Evolutionary conservation across 2,888 invertebrate genomes (phyloP), one percentile per base, ranked within the genome.

Genomic region (Tetropium fuscum): DNA sequence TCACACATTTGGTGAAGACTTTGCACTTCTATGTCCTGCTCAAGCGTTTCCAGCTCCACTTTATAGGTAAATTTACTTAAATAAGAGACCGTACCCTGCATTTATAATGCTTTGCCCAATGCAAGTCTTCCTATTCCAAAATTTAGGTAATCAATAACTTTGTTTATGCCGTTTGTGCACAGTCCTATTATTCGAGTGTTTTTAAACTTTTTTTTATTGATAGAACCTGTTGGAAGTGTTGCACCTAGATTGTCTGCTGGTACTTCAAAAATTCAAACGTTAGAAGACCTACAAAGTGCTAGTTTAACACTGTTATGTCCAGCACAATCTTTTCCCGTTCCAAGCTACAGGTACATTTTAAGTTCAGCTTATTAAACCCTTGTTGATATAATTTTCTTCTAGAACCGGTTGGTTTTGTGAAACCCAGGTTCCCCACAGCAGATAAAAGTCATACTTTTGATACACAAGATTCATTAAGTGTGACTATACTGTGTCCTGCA

Each of bases 401-500:
- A 86, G 82, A 86, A 78, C 88, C 87, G 5, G 84, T 88, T 59
- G 86, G 86, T 62, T 86, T 85, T 73, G 85, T 87, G 32, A 83
- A 85, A 56, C 88, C 88, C 48, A 87, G 87, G 82, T 87, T 88
- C 71, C 84, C 87, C 63, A 84, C 88, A 7, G 83, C 86, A 83
- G 88, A 88, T 81, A 89, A 87, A 78, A 87, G 86, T 67, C 86
- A 86, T 77, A 85, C 87, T 69, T 87, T 87, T 80, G 86, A 87
- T 58, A 77, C 75, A 22, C 77, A 82, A 65, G 73, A 82, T 72
- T 81, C 82, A 64, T 78, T 78, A 71, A 86, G 85, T 77, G 83
- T 89, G 72, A 88, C 90, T 40, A 78, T 92, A 64, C 82, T 90
- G 70, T 92, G 91, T 81, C 90, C 90, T 57, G 90, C 91, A 13